Base-by-base conservation (phyloP, 2,113 vertebrate genomes). In the Diadophis punctatus region DNA sequence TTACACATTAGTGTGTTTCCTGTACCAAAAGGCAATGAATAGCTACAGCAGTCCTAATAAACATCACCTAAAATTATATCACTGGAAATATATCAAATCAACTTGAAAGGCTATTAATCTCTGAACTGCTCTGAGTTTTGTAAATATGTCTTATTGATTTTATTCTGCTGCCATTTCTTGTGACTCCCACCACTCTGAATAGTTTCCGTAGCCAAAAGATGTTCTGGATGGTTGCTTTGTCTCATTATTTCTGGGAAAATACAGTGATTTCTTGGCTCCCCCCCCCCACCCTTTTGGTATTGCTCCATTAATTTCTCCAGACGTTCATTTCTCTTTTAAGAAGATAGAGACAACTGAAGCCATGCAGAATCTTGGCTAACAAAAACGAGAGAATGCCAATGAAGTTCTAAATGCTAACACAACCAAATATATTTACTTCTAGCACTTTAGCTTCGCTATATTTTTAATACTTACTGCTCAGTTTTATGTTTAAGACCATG, bases 271-370 rank as follows among this genome's bases (percentile, higher is more conserved):
- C 20, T 68, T 89, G 22, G 14, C 55, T 88, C 94, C 89, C 89
- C 80, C 39, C 46, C 46, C 5, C 46, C 46, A 3, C 8, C 46
- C 58, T 74, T 74, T 74, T 74, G n/a, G 96, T 94, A 94, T 94
- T 85, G 1, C 89, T 96, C 95, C 95, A 95, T 93, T 97, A 95
- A 96, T 91, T 97, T 95, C 97, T 95, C 87, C 90, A 97, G 96
- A 96, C 91, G 96, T 22, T 96, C 93, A 95, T 96, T 97, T 97
- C 92, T 96, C 93, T 94, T 96, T 96, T 94, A 97, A 96, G 96
- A 95, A 93, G 89, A 93, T 96, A 96, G 95, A 96, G 92, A 93
- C 74, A 97, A 95, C 87, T 93, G 94, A 96, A 97, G 86, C 93
- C 91, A 96, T 93, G 90, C 46, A 96, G 94, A 95, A 95, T 96